A percentile compares a stretch with the other conserved stretches of the same genome.
Conservation (phyloP, 92 coral and sea anemone genomes). For the Siderastrea siderea region DNA sequence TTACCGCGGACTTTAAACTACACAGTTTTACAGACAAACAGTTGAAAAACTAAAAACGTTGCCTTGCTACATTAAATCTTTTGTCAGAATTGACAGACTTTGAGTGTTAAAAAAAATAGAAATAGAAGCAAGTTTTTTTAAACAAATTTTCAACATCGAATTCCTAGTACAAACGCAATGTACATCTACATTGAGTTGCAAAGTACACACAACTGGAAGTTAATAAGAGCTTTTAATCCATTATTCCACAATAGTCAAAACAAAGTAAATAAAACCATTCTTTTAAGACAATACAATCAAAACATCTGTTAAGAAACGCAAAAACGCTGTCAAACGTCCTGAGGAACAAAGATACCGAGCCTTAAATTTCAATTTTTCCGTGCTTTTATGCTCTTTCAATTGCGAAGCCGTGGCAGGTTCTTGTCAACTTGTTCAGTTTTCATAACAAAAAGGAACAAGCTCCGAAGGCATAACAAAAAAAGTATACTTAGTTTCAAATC, state of each 20-base stretch:
- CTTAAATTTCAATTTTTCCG: not conserved
- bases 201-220: too few species aligned
- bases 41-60: too few species aligned
- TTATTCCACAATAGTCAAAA: not conserved
- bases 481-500: not conserved
- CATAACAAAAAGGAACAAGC: not conserved
- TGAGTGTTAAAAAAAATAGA: too few species aligned
- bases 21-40: too few species aligned
- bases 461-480: not conserved
- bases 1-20: too few species aligned
- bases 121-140: too few species aligned
- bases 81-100: too few species aligned
- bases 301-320: not conserved
- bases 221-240: not conserved
- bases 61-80: too few species aligned
- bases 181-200: too few species aligned
- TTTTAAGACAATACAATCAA: not conserved
- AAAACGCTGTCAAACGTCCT: not conserved
- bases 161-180: too few species aligned
- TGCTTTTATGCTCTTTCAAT: not conserved
- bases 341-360: not conserved
- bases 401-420: not conserved
- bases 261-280: not conserved
- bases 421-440: not conserved
- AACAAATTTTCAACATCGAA: too few species aligned